phyloP scores from a whole-genome alignment of 1,140 invertebrate species.

The Bombus huntii region DNA sequence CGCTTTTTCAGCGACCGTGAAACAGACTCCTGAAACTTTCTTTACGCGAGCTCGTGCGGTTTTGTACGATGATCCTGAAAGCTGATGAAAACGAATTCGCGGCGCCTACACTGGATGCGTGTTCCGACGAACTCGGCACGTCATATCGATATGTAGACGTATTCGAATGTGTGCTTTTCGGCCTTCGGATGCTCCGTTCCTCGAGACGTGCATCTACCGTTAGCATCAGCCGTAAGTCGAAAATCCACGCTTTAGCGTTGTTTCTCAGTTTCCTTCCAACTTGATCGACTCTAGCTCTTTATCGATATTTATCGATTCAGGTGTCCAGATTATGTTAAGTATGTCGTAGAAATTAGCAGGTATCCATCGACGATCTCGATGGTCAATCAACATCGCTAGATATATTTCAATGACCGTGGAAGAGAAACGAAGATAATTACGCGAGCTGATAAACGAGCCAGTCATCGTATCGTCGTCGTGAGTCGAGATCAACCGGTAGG shows the following conservation, averaged over 20 bases:
- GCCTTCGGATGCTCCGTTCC: background rate
- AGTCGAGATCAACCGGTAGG: background rate
- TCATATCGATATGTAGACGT: background rate
- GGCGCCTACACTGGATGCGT: background rate
- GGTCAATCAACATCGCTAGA: background rate
- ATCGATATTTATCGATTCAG: background rate
- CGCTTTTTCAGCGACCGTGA: slow-evolving; percentile 59
- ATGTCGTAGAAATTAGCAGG: background rate
- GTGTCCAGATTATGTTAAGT: background rate
- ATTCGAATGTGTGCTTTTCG: background rate
- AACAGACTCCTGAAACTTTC: slow-evolving; percentile 36
- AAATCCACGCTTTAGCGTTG: background rate
- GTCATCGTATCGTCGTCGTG: background rate
- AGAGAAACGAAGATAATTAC: slow-evolving; percentile 33
- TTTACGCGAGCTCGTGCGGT: slow-evolving; percentile 24
- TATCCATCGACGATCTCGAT: background rate
- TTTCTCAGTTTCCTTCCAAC: background rate
- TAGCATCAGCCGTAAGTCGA: background rate
- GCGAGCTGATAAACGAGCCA: slow-evolving; percentile 23
- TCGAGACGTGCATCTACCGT: background rate
- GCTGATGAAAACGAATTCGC: background rate
- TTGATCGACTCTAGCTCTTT: background rate
- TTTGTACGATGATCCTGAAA: slow-evolving; percentile 40
- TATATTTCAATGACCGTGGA: slow-evolving; percentile 20
- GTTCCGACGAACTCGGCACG: background rate